Evolutionary conservation across 2,113 vertebrate species (phyloP).

Genomic region (Macroglossus sobrinus): DNA sequence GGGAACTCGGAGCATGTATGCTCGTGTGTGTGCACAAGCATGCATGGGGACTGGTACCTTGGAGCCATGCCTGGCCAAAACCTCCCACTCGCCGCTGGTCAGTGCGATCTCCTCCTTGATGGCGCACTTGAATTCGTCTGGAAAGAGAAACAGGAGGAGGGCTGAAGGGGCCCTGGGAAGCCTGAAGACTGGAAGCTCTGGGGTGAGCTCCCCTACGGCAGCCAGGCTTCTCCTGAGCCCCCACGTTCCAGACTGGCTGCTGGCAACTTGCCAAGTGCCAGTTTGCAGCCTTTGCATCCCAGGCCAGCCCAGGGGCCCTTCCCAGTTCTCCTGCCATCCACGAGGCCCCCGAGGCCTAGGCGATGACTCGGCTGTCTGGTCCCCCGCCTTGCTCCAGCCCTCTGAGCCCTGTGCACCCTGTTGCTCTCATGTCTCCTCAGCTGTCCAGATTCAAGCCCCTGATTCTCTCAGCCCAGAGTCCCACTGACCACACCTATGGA

Average conservation of each 20-base stretch:
- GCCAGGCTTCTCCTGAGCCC: neutral
- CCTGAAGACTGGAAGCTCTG: accelerated
- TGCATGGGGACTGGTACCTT: slow-evolving; percentile 84
- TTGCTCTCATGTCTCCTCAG: neutral
- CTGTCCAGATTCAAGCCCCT: neutral
- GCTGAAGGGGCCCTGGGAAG: neutral
- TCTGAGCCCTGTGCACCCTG: neutral
- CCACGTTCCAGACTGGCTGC: neutral
- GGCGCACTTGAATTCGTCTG: slow-evolving; percentile 94
- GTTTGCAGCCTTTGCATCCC: neutral
- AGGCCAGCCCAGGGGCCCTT: neutral
- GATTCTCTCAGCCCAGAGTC: neutral
- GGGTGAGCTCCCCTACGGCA: neutral
- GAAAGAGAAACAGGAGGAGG: neutral
- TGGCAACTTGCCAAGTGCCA: neutral
- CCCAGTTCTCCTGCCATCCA: neutral
- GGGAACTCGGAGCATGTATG: too few species aligned
- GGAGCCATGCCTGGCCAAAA: slow-evolving; percentile 93
- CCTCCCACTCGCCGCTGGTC: slow-evolving; percentile 96
- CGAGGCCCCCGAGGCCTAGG: neutral
- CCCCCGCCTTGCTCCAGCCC: neutral
- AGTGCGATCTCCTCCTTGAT: slow-evolving; percentile 92
- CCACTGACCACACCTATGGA: accelerated
- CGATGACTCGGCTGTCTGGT: neutral
- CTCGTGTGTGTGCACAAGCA: accelerated